Evolutionary conservation across 1,140 invertebrate genomes (phyloP).

Genomic region (Drosophila arizonae): DNA sequence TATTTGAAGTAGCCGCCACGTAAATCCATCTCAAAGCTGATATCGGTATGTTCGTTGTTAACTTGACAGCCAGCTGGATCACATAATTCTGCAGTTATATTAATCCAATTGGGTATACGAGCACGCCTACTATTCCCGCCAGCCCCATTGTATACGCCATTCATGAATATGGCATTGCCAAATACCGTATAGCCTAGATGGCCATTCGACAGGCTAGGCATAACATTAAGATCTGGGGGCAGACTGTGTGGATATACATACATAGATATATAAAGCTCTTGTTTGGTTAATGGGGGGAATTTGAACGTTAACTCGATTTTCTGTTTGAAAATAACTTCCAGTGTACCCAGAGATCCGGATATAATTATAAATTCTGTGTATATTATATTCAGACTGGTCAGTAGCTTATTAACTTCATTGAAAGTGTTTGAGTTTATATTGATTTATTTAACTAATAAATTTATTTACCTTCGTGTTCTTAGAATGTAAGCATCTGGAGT

Average conservation of each 20-base stretch:
- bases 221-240: constrained; percentile 84
- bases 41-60: constrained; percentile 62
- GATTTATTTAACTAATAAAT: too few relatives aligned
- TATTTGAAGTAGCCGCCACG: constrained; percentile 62
- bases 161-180: constrained; percentile 85
- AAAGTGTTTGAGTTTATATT: too few relatives aligned
- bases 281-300: too few relatives aligned
- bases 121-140: constrained; percentile 84
- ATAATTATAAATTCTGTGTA: too few relatives aligned
- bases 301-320: too few relatives aligned
- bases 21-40: constrained; percentile 73
- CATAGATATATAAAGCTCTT: too few relatives aligned
- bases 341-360: too few relatives aligned
- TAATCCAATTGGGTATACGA: constrained; percentile 85
- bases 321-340: too few relatives aligned
- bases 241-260: constrained; percentile 70
- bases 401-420: too few relatives aligned
- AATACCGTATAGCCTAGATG: constrained; percentile 85
- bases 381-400: too few relatives aligned
- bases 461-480: constrained; percentile 14
- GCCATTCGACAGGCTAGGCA: constrained; percentile 85
- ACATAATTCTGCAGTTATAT: constrained; percentile 75
- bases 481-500: constrained; percentile 23
- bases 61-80: constrained; percentile 40
- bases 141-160: constrained; percentile 85